Base-by-base conservation (phyloP, 2,797 vertebrate genomes). In the Sebastes itinus region DNA sequence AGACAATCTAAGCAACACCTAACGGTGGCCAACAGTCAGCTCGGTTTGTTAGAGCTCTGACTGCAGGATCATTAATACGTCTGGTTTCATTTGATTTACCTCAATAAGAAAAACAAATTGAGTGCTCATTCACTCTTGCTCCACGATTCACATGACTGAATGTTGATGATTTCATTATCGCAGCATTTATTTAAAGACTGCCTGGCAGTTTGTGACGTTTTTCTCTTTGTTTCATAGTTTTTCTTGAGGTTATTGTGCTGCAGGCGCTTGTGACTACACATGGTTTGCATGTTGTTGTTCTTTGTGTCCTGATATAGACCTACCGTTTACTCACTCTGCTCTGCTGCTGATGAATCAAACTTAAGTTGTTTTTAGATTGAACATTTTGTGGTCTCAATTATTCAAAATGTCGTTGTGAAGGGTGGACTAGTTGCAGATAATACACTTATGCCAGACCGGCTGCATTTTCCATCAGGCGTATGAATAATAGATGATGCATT, bases 401-500 rank as follows among this genome's bases (percentile, higher is more conserved):
- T 80, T 86, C 59, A 73, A 67, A 81, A 82, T 64, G 77, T 30
- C 27, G 58, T 75, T 75, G 69, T 75, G 60, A 72, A 76, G 27
- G 55, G 65, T 27, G 63, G 70, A 78, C 54, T 68, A 81, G 69
- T 78, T 77, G 32, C 56, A 84, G 71, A 86, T 78, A 79, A 88
- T 64, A 87, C 77, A 86, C 89, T 92, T 88, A 90, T 86, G 85
- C 78, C 85, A 86, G 87, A 90, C 82, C 93, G 93, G 94, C 92
- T 94, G 94, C 93, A 90, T 91, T 91, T 92, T 94, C 91, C 90
- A 90, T 93, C 87, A 89, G 82, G 61, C 86, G 49, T 84, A 89
- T 96, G 92, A 95, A 96, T 96, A 96, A 95, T 95, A 92, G 82
- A 95, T 94, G 88, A 94, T 78, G 92, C 91, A 93, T 94, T 94